A percentile compares a stretch with the other conserved stretches of the same genome.
Conservation (phyloP, 2,888 invertebrate genomes). For the Ochropleura leucogaster region DNA sequence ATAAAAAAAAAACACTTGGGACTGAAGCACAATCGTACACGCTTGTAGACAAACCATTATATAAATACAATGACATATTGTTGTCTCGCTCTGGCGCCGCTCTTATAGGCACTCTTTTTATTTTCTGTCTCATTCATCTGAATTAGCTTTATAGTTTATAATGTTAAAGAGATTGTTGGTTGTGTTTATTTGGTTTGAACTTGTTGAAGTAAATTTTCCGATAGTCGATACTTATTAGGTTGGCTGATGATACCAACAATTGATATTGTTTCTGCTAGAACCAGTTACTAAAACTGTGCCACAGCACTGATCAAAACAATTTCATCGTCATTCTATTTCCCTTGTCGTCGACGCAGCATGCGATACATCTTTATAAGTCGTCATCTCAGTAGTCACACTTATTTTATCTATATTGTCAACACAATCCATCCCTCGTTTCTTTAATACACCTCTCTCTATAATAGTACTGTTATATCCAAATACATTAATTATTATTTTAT, state of each 20-base stretch:
- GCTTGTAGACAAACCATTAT: constrained; percentile 88
- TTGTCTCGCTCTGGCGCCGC: constrained; percentile 73
- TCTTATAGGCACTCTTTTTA: constrained; percentile 70
- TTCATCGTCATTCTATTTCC: not conserved
- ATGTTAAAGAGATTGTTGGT: constrained; percentile 72
- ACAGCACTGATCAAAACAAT: not conserved
- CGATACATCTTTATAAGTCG: not conserved
- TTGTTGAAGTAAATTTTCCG: not conserved
- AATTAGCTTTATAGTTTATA: constrained; percentile 78
- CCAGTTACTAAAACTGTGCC: not conserved
- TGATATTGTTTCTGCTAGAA: not conserved
- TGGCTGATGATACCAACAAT: constrained; percentile 7
- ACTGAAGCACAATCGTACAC: constrained; percentile 84
- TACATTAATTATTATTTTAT: no score
- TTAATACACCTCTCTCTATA: not conserved
- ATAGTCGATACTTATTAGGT: not conserved
- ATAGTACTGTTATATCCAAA: not conserved
- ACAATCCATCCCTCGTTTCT: not conserved
- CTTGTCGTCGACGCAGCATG: not conserved
- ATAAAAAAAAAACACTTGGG: constrained; percentile 77
- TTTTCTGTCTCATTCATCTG: constrained; percentile 76
- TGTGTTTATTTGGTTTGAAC: constrained; percentile 49
- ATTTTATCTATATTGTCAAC: not conserved
- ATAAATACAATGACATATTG: constrained; percentile 83
- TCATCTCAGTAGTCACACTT: not conserved